Evolutionary conservation across 2,888 invertebrate genomes (phyloP).

Genomic region (Cynaeus angustus): DNA sequence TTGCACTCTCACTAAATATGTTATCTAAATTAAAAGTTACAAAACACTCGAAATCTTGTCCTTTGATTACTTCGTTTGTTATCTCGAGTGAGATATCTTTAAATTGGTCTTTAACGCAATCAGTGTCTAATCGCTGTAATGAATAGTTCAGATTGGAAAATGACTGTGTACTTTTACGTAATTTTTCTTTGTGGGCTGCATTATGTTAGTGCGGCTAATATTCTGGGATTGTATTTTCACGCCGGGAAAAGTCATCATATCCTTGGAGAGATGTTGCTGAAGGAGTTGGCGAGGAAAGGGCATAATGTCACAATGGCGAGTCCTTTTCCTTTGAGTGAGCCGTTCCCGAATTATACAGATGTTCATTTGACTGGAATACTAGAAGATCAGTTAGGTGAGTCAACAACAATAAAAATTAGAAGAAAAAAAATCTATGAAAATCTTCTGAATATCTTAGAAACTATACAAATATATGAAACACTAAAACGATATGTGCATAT

Average conservation of each 20-base stretch:
- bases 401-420: too few species aligned
- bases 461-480: too few species aligned
- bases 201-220: conserved; percentile 51
- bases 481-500: too few species aligned
- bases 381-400: conserved; percentile 53
- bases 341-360: conserved; percentile 58
- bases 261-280: conserved; percentile 68
- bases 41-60: too few species aligned
- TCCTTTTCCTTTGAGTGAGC: conserved; percentile 55
- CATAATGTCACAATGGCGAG: conserved; percentile 75
- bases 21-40: background rate
- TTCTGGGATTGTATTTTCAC: conserved; percentile 60
- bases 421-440: too few species aligned
- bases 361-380: conserved; percentile 53
- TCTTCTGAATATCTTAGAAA: too few species aligned
- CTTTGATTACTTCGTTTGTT: background rate
- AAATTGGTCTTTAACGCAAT: too few species aligned
- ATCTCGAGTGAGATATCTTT: conserved; percentile 9
- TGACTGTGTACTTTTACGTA: background rate
- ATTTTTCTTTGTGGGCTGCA: background rate
- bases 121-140: background rate
- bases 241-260: conserved; percentile 60
- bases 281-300: conserved; percentile 73
- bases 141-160: background rate
- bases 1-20: background rate